Evolutionary conservation across 2,797 vertebrate species (phyloP).

Genomic region (Dermochelys coriacea): DNA sequence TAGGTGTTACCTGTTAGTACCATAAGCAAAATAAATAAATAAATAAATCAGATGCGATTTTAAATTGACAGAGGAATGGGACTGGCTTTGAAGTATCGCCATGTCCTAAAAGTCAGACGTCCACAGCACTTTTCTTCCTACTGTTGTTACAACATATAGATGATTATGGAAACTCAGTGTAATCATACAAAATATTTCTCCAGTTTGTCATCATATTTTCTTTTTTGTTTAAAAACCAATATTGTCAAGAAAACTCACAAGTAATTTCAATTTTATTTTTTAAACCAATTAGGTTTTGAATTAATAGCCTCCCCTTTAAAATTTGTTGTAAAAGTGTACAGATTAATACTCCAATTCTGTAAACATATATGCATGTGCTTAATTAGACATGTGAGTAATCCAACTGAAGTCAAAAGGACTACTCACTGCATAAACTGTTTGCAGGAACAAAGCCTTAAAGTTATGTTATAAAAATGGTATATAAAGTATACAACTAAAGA

Average conservation of each 20-base stretch:
- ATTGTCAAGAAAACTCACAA: not conserved
- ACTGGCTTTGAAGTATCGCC: not conserved
- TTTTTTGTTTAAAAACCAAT: not conserved
- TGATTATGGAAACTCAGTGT: not conserved
- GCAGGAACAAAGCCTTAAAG: not conserved
- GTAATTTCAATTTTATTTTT: not conserved
- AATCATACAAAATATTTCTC: not conserved
- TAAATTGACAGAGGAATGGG: not conserved
- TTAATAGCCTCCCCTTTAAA: not conserved
- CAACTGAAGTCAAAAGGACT: not conserved
- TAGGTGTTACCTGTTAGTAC: not conserved
- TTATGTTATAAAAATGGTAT: not conserved
- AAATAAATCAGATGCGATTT: not conserved
- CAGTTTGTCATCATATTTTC: not conserved
- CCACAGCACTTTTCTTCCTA: not conserved
- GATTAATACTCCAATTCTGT: not conserved
- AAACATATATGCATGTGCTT: not conserved
- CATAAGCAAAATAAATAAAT: not conserved
- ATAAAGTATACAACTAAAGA: not conserved
- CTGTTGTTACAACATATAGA: accelerated
- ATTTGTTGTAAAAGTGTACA: not conserved
- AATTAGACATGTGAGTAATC: not conserved
- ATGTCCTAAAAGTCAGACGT: not conserved
- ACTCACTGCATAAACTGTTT: not conserved
- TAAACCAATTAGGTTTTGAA: not conserved